Conservation (phyloP, 23 tunicate genomes). For the Styela plicata region DNA sequence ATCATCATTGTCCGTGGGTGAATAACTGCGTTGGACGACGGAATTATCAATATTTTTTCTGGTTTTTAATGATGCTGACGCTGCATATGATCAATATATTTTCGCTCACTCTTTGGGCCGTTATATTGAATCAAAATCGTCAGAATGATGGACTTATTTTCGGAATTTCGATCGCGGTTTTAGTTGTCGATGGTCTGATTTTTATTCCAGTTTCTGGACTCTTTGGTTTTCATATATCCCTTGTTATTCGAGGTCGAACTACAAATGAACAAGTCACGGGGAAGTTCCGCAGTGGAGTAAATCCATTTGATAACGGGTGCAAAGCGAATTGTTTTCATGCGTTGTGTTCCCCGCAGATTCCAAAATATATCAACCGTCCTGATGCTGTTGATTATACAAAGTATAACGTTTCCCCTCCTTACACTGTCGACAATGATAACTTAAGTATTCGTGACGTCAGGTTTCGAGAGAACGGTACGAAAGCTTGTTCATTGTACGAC, state of each 20-base stretch:
- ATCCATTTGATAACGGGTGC: conserved; percentile 88
- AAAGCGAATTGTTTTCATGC: conserved; percentile 39
- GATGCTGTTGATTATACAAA: conserved; percentile 24
- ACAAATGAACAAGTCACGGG: conserved; percentile 98
- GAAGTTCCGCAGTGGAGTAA: conserved; percentile 71
- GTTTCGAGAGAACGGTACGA: neutral
- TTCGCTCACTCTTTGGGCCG: conserved; percentile 50
- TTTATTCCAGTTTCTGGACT: conserved; percentile 76
- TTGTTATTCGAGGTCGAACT: conserved; percentile 75
- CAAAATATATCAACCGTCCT: conserved; percentile 20
- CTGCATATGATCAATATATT: conserved; percentile 86
- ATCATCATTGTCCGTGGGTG: conserved; percentile 99
- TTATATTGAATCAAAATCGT: conserved; percentile 21
- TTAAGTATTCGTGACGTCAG: neutral
- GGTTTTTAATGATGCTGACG: conserved; percentile 53
- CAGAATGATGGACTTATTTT: neutral
- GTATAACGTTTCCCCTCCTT: conserved; percentile 17
- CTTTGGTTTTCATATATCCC: conserved; percentile 65
- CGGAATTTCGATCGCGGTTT: conserved; percentile 24
- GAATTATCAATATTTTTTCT: conserved; percentile 87
- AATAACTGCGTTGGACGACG: conserved; percentile 95
- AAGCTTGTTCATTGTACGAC: neutral
- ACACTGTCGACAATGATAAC: neutral
- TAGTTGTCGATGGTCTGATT: conserved; percentile 56
- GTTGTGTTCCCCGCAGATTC: conserved; percentile 60